A percentile compares a stretch with the other conserved stretches of the same genome.
Evolutionary conservation across 2,888 invertebrate species (phyloP).

Genomic region (Lasioglossum malachurum): DNA sequence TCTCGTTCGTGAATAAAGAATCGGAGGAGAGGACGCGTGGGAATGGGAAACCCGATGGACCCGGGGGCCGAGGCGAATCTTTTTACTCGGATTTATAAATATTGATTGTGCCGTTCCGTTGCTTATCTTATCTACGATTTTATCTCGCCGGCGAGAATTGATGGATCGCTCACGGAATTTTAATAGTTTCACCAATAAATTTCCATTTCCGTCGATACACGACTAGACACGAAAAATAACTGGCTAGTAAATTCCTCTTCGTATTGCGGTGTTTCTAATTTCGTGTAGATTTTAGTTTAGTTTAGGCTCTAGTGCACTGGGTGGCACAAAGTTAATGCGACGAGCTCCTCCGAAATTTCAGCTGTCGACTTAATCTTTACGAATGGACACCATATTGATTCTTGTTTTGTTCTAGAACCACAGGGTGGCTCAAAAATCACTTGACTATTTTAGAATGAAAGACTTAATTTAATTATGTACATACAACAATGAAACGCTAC

Average conservation of each 20-base stretch:
- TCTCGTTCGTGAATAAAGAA: conserved; percentile 20
- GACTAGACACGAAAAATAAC: not conserved
- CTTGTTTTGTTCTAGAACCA: no score
- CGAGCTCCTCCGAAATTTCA: not conserved
- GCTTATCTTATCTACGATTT: not conserved
- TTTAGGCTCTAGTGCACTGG: not conserved
- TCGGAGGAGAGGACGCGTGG: conserved; percentile 11
- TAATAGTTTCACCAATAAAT: conserved; percentile 1
- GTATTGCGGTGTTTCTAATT: not conserved
- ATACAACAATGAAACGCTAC: no score
- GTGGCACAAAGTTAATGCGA: not conserved
- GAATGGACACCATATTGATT: no score
- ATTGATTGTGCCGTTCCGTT: not conserved
- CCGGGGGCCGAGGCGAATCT: not conserved
- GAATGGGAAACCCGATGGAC: conserved; percentile 13
- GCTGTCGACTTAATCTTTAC: not conserved
- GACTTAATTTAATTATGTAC: no score
- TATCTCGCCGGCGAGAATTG: not conserved
- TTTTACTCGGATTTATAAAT: not conserved
- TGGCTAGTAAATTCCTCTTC: not conserved
- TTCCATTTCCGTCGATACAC: not conserved
- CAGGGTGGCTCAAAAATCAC: no score
- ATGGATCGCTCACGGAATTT: not conserved
- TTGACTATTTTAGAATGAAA: no score
- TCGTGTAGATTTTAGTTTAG: not conserved